Evolutionary conservation across 2,888 invertebrate genomes (phyloP).

Genomic region (Unio delphinus): DNA sequence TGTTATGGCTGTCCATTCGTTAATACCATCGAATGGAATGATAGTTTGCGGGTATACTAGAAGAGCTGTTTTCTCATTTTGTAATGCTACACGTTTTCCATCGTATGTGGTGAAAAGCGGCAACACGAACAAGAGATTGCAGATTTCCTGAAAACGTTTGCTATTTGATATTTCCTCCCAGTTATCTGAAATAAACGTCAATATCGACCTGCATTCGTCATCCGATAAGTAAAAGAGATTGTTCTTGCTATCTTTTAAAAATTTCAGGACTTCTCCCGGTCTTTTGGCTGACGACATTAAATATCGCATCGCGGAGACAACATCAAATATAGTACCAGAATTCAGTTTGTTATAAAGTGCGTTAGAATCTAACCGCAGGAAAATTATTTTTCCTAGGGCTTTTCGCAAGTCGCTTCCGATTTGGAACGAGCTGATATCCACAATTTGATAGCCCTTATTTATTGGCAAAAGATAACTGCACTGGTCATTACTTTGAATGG

Average conservation of each 20-base stretch:
- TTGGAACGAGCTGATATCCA: too few species aligned
- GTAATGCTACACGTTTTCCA: not conserved
- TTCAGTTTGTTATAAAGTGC: too few species aligned
- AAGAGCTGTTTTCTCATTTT: not conserved
- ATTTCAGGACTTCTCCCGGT: too few species aligned
- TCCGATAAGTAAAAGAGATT: not conserved
- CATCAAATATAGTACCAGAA: too few species aligned
- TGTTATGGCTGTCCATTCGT: slow-evolving; percentile 1
- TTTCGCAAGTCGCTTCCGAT: too few species aligned
- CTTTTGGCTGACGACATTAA: not conserved
- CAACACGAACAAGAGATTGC: not conserved
- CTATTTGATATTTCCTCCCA: not conserved
- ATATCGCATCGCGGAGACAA: too few species aligned
- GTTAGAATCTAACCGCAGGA: too few species aligned
- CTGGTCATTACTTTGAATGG: too few species aligned
- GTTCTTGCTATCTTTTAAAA: too few species aligned
- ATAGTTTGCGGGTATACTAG: not conserved
- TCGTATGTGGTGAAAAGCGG: slow-evolving; percentile 2
- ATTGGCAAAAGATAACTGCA: too few species aligned
- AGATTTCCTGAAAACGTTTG: not conserved
- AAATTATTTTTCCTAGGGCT: too few species aligned
- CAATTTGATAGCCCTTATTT: too few species aligned
- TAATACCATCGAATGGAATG: not conserved
- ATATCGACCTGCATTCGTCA: not conserved
- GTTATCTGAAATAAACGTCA: slow-evolving; percentile 7